A percentile compares a stretch with the other conserved stretches of the same genome.
phyloP scores from a whole-genome alignment of 2,113 vertebrate genomes.

The Cinclus cinclus region DNA sequence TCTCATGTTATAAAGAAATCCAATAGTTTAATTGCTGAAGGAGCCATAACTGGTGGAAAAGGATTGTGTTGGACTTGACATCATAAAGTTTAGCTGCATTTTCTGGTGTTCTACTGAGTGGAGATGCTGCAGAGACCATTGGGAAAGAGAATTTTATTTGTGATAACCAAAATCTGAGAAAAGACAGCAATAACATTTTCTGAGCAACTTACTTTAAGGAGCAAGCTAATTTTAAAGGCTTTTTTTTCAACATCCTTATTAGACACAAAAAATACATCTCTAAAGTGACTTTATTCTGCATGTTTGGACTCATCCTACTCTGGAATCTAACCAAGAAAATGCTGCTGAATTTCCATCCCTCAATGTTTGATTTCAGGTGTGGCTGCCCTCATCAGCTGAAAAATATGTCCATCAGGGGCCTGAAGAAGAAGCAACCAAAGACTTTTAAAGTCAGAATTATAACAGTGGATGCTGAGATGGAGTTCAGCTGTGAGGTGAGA shows the following conservation, averaged over 20 bases:
- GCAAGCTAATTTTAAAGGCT: not conserved
- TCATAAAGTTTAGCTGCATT: not conserved
- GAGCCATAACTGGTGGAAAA: not conserved
- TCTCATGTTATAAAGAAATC: not conserved
- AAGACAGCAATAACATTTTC: not conserved
- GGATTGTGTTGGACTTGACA: not conserved
- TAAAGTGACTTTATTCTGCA: not conserved
- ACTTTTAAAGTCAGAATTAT: constrained; percentile 92
- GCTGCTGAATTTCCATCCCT: not conserved
- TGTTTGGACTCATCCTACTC: not conserved
- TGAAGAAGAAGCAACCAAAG: constrained; percentile 92
- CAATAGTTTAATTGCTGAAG: not conserved
- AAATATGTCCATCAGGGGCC: constrained; percentile 87
- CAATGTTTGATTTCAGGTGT: constrained; percentile 31
- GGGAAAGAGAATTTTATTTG: not conserved
- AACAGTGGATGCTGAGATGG: constrained; percentile 93
- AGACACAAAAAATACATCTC: not conserved
- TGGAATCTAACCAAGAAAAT: not conserved
- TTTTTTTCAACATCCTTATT: not conserved
- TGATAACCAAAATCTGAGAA: not conserved
- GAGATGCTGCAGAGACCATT: not conserved
- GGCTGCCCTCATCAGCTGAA: not conserved
- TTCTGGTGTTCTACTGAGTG: not conserved
- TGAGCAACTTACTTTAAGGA: not conserved
- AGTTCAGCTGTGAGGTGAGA: constrained; percentile 91